phyloP scores from a whole-genome alignment of 92 coral and sea anemone genomes.

The Epizoanthus scotinus region DNA sequence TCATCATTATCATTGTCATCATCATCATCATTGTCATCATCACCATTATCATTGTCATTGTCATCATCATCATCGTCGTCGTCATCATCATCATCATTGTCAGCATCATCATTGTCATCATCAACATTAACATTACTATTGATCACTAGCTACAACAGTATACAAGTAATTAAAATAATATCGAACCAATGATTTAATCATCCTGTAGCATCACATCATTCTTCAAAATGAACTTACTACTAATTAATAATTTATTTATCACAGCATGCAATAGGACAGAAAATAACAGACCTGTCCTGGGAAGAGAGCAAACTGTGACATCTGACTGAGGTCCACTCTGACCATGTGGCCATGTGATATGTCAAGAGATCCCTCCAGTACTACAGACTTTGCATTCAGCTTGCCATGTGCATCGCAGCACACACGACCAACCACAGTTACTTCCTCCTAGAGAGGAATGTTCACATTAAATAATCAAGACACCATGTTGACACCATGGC shows the following conservation, averaged over 20 bases:
- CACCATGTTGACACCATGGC: no score
- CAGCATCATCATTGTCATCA: no score
- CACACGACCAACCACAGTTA: slow-evolving; percentile 84
- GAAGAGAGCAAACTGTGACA: slow-evolving; percentile 88
- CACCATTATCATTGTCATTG: no score
- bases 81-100: no score
- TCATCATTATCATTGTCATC: no score
- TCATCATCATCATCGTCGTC: no score
- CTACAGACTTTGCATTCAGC: slow-evolving; percentile 87
- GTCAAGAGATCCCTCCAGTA: slow-evolving; percentile 86
- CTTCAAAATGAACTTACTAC: not conserved
- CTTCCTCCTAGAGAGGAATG: slow-evolving; percentile 69
- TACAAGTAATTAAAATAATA: no score
- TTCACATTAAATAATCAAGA: slow-evolving; percentile 26
- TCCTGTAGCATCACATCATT: not conserved
- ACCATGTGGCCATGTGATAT: slow-evolving; percentile 71
- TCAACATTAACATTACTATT: no score
- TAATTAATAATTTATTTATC: not conserved
- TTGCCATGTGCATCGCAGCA: slow-evolving; percentile 97
- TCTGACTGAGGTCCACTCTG: slow-evolving; percentile 73
- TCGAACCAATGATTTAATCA: no score
- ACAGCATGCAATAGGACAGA: not conserved
- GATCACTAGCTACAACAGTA: no score
- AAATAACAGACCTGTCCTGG: slow-evolving; percentile 83
- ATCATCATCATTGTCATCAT: no score